Evolutionary conservation across 35 echinoderm and acorn worm genomes (phyloP), one percentile per base, ranked within the genome.

Genomic region (Eucidaris tribuloides): DNA sequence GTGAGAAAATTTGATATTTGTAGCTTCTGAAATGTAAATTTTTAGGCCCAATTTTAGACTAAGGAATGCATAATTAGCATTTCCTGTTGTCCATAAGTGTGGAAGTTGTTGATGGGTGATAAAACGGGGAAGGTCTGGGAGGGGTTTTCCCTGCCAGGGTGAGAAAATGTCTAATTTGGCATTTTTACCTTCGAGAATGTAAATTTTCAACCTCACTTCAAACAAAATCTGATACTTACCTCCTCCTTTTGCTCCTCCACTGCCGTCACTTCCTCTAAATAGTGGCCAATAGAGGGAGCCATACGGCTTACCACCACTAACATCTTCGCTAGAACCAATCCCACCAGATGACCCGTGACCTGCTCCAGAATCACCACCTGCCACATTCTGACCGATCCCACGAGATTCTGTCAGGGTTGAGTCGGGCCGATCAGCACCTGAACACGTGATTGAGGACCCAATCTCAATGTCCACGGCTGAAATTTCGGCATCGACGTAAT

Each of bases 281-380:
- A n/a, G 62, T 34, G 93, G 93, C 58, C 45, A 78, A 65, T 83
- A 96, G 28, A 96, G 36, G 1, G 93, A 96, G 37, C 93, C 93
- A 87, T 96, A 96, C 34, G 93, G 45, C 9, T 19, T 24, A 15
- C 93, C 93, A 32, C 93, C 92, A 42, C 20, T 18, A 19, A 60
- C 58, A 52, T 46, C 2, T 7, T 20, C 46, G 11, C 65, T 77
- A 31, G 65, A 32, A 50, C 83, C 85, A 58, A 68, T 68, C 45
- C 93, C 93, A 62, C 93, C 93, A 62, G 64, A 81, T 41, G 87
- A 91, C 30, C 87, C 93, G 87, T 96, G 93, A 42, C 93, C 93
- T 64, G 93, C 87, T 62, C 93, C 93, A 50, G 87, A 32, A 82
- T 79, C 74, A 17, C 55, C 87, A 63, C 27, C 68, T 7, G 43